These are phyloP conservation scores for Halictus ligatus DNA, from an alignment of 2,888 invertebrate species.

Conservation along the genomic window DNA sequence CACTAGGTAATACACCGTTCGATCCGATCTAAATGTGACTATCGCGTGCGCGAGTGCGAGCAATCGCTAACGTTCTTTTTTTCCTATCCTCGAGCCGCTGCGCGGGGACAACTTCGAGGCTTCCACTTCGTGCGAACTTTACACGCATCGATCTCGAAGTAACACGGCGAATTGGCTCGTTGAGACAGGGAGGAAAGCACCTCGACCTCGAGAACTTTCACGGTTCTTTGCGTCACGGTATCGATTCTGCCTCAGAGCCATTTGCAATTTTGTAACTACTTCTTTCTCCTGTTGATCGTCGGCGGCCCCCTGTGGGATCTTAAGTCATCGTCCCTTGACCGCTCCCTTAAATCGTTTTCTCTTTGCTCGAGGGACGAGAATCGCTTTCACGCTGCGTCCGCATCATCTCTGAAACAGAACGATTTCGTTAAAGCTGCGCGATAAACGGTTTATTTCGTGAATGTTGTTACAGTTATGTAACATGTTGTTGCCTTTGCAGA, in stretches of 20 bases:
- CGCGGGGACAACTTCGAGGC: conserved; percentile 20
- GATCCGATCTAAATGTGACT: conserved; percentile 10
- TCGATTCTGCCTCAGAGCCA: conserved; percentile 63
- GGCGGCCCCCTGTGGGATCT: conserved; percentile 22
- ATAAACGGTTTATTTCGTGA: neutral
- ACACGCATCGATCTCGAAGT: conserved; percentile 61
- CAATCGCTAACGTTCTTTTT: conserved; percentile 49
- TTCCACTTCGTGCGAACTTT: conserved; percentile 45
- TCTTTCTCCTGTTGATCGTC: conserved; percentile 31
- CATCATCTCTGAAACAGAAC: conserved; percentile 46
- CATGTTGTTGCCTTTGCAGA: too few relatives aligned
- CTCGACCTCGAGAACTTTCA: conserved; percentile 63
- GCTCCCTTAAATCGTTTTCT: conserved; percentile 30
- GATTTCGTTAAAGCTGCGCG: neutral
- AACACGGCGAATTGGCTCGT: conserved; percentile 43
- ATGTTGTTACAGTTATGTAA: too few relatives aligned
- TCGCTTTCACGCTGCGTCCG: neutral
- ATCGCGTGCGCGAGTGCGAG: neutral
- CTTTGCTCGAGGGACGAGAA: neutral
- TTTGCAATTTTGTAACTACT: conserved; percentile 57
- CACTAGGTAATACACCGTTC: neutral
- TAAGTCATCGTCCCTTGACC: conserved; percentile 50
- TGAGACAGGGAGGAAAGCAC: conserved; percentile 52
- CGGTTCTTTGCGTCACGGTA: conserved; percentile 63
- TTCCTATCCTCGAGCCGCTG: neutral